These are phyloP conservation scores for Megaceryle alcyon DNA, from an alignment of 2,797 vertebrate species.

Conservation along the genomic window DNA sequence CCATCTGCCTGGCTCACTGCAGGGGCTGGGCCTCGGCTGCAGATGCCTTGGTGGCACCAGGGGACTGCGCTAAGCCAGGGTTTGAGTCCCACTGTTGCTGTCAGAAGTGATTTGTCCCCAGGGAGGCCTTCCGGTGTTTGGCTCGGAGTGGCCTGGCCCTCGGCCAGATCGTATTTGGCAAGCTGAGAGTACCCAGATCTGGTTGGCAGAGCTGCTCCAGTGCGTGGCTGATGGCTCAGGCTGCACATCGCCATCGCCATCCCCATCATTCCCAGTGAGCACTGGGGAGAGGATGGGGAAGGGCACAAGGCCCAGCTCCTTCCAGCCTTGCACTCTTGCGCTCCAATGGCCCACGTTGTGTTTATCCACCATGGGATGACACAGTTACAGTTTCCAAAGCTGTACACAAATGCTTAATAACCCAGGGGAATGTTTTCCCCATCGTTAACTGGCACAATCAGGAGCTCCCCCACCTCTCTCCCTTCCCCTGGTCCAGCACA, in stretches of 20 bases:
- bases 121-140: not conserved
- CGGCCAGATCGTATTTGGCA: not conserved
- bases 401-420: constrained; percentile 45
- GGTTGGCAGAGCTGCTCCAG: not conserved
- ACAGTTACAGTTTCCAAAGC: not conserved
- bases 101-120: not conserved
- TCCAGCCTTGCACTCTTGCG: rapidly evolving
- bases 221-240: not conserved
- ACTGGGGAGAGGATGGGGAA: not conserved
- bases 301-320: not conserved
- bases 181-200: not conserved
- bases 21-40: not conserved
- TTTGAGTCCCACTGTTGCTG: not conserved
- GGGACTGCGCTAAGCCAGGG: not conserved
- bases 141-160: not conserved
- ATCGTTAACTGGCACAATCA: not conserved
- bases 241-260: not conserved
- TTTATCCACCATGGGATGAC: not conserved
- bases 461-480: not conserved
- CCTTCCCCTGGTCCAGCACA: not conserved
- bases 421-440: not conserved
- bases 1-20: not conserved
- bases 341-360: not conserved
- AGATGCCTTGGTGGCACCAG: not conserved
- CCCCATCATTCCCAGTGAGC: rapidly evolving